Percentiles rank a stretch among this genome's conserved stretches.
phyloP scores from a whole-genome alignment of 2,797 vertebrate species.

The Lacerta bilineata region DNA sequence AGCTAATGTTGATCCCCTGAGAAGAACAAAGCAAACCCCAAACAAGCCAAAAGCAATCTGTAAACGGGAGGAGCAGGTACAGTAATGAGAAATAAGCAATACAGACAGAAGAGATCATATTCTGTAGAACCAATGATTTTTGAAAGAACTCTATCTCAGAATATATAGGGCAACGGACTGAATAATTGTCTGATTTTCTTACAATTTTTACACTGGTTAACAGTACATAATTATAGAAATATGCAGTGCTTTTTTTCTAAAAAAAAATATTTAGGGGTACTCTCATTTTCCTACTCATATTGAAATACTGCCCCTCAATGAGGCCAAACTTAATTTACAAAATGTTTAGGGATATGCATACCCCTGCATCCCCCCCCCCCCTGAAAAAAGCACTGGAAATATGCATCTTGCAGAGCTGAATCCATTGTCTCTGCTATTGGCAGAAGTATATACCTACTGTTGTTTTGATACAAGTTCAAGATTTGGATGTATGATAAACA shows the following conservation, averaged over 20 bases:
- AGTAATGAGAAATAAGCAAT: neutral
- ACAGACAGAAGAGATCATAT: neutral
- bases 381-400: too few species aligned
- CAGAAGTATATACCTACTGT: neutral
- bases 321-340: too few species aligned
- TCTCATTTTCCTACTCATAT: too few species aligned
- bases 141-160: neutral
- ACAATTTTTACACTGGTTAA: constrained; percentile 1
- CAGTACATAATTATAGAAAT: constrained; percentile 34
- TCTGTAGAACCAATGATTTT: neutral
- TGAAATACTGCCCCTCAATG: too few species aligned
- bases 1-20: neutral
- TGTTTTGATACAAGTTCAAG: neutral
- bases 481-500: neutral
- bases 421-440: too few species aligned
- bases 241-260: too few species aligned
- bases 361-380: too few species aligned
- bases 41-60: neutral
- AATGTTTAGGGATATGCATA: too few species aligned
- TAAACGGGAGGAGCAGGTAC: neutral
- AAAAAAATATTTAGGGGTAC: too few species aligned
- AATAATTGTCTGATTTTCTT: neutral
- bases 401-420: constrained; percentile 34
- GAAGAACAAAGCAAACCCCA: neutral
- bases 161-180: neutral